A percentile compares a stretch with the other conserved stretches of the same genome.
phyloP scores from a whole-genome alignment of 2,888 invertebrate genomes.

The Keiferia lycopersicella region DNA sequence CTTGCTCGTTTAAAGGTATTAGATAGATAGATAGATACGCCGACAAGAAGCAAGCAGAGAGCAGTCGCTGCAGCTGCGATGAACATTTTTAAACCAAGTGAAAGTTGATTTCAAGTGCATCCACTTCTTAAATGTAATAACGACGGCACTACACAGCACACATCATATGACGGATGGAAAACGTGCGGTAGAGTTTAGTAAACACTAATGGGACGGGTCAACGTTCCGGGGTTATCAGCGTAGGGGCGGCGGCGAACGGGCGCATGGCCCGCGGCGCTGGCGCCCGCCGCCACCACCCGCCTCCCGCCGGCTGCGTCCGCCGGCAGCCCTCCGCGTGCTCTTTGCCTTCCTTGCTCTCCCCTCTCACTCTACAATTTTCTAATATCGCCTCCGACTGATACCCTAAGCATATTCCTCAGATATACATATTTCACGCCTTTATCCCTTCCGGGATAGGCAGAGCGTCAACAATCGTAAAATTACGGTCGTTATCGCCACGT shows the following conservation, averaged over 20 bases:
- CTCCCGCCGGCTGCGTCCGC: slow-evolving; percentile 33
- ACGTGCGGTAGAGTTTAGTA: slow-evolving; percentile 58
- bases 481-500: no score
- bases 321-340: background rate
- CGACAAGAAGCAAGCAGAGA: no score
- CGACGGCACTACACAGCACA: no score
- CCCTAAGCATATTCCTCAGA: no score
- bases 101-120: slow-evolving; percentile 28
- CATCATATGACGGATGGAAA: slow-evolving; percentile 19
- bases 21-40: no score
- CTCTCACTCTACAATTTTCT: background rate
- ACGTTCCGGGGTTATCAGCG: slow-evolving; percentile 74
- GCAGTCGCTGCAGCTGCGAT: background rate
- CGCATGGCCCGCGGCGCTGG: slow-evolving; percentile 52
- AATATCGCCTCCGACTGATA: background rate
- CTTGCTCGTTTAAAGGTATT: no score
- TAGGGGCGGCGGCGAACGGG: slow-evolving; percentile 73
- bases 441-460: no score
- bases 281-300: slow-evolving; percentile 28
- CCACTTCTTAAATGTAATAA: background rate
- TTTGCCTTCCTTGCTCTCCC: background rate
- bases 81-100: background rate
- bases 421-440: no score
- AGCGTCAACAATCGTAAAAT: no score
- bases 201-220: slow-evolving; percentile 74